Evolutionary conservation across 2,797 vertebrate species (phyloP).

Genomic region (Sparus aurata): DNA sequence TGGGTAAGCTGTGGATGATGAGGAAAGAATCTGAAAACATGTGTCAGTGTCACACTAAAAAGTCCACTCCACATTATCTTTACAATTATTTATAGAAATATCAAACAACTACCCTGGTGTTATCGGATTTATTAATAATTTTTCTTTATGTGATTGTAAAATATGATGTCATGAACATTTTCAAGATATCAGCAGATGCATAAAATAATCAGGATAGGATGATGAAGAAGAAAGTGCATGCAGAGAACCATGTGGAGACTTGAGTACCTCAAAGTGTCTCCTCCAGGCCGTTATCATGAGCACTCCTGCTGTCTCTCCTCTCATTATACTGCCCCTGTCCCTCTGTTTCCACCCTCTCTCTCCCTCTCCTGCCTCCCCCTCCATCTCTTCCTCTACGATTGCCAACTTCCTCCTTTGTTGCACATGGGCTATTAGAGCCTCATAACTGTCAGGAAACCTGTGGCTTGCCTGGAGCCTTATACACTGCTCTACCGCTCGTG

Average conservation of each 20-base stretch:
- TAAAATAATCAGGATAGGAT: background rate
- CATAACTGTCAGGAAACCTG: slow-evolving; percentile 75
- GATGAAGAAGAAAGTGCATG: slow-evolving; percentile 34
- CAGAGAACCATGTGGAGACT: slow-evolving; percentile 58
- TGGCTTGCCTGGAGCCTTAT: slow-evolving; percentile 75
- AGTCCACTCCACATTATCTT: background rate
- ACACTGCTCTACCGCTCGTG: slow-evolving; percentile 52
- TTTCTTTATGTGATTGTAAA: background rate
- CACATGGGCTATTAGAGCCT: slow-evolving; percentile 69
- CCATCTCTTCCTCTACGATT: slow-evolving; percentile 41
- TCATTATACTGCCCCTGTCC: slow-evolving; percentile 66
- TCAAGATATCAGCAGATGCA: slow-evolving; percentile 2
- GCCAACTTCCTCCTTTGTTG: slow-evolving; percentile 65
- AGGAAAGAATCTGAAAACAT: background rate
- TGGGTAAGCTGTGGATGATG: background rate
- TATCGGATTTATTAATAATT: background rate
- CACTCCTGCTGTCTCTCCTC: slow-evolving; percentile 66
- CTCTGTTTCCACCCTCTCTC: slow-evolving; percentile 31
- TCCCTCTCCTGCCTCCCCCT: slow-evolving; percentile 26
- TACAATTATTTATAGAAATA: background rate
- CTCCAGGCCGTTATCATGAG: slow-evolving; percentile 70
- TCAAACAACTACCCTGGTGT: background rate
- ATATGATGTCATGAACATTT: background rate
- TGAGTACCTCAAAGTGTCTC: slow-evolving; percentile 57
- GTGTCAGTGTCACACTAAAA: background rate